Conservation (phyloP, 2,888 invertebrate species). For the Luffia ferchaultella region DNA sequence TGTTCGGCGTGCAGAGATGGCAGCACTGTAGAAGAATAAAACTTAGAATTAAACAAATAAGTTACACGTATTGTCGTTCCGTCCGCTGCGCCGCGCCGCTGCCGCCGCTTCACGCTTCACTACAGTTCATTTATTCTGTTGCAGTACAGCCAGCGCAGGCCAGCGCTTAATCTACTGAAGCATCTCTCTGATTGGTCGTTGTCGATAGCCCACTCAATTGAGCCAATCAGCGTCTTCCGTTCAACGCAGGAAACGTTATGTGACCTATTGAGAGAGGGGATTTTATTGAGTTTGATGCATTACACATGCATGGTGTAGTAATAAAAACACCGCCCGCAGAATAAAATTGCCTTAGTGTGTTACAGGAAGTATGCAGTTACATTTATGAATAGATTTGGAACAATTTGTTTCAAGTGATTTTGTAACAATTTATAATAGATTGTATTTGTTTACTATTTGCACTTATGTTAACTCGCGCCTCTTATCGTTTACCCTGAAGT, state of each 20-base stretch:
- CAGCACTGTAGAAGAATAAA: too few relatives aligned
- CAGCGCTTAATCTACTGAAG: too few relatives aligned
- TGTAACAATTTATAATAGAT: neutral
- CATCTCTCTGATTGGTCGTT: constrained; percentile 52
- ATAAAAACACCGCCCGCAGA: neutral
- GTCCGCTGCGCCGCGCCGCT: too few relatives aligned
- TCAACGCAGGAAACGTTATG: constrained; percentile 52
- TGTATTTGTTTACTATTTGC: too few relatives aligned
- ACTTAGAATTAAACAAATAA: too few relatives aligned
- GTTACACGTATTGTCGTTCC: too few relatives aligned
- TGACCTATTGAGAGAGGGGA: constrained; percentile 63
- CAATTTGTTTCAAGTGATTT: neutral
- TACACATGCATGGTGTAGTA: constrained; percentile 40
- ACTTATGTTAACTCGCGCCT: too few relatives aligned
- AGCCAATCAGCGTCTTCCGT: constrained; percentile 62
- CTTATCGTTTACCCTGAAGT: too few relatives aligned
- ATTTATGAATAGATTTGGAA: neutral
- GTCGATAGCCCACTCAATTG: constrained; percentile 46
- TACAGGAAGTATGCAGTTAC: neutral
- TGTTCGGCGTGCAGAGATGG: too few relatives aligned
- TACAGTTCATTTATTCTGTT: too few relatives aligned
- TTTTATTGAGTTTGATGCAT: constrained; percentile 59
- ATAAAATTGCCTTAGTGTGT: neutral
- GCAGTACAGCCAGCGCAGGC: too few relatives aligned
- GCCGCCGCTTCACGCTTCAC: too few relatives aligned